Evolutionary conservation across 2,113 vertebrate genomes (phyloP).

Genomic region (Heloderma charlesbogerti): DNA sequence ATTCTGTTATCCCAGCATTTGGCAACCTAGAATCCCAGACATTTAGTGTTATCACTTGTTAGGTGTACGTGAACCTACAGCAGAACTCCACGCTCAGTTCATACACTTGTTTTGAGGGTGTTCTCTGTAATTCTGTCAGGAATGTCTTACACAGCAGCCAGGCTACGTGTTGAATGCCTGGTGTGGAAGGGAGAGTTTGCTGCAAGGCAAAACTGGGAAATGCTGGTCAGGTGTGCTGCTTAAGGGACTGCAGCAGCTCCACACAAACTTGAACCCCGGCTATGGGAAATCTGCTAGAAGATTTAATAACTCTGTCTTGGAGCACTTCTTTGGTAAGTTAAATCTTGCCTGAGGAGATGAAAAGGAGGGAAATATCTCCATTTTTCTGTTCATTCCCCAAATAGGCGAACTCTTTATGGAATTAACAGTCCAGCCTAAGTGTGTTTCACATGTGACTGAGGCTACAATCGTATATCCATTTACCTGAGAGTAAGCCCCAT

Average conservation of each 20-base stretch:
- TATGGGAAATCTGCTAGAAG: conserved; percentile 6
- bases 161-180: conserved; percentile 43
- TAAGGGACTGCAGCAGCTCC: conserved; percentile 22
- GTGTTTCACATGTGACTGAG: neutral
- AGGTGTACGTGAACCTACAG: neutral
- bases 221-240: neutral
- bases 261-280: neutral
- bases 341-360: neutral
- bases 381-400: conserved; percentile 10
- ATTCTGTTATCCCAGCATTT: conserved; percentile 43
- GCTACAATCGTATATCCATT: too few relatives aligned
- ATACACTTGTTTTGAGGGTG: neutral
- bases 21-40: conserved; percentile 44
- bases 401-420: neutral
- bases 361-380: neutral
- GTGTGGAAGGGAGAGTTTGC: conserved; percentile 35
- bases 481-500: too few relatives aligned
- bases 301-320: neutral
- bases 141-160: conserved; percentile 32
- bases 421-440: neutral
- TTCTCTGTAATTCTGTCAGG: conserved; percentile 46
- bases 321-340: conserved; percentile 24
- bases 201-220: conserved; percentile 21
- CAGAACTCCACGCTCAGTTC: conserved; percentile 44
- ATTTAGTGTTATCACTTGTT: conserved; percentile 40